Percentiles rank a stretch among this genome's conserved stretches.
Evolutionary conservation across 1,140 invertebrate species (phyloP).

Genomic region (Pseudomyrmex flavicornis): DNA sequence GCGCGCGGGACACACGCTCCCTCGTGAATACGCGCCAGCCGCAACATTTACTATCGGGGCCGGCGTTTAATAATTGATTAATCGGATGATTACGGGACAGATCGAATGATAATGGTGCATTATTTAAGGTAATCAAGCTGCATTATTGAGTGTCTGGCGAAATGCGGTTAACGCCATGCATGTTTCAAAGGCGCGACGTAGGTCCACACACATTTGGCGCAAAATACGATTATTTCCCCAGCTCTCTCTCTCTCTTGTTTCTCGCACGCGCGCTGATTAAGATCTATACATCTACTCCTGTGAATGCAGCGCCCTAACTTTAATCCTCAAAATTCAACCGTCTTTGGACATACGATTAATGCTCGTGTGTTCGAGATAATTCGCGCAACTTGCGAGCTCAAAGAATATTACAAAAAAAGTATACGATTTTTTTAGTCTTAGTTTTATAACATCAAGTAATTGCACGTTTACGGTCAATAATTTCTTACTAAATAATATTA

Average conservation of each 20-base stretch:
- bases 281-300: slow-evolving; percentile 14
- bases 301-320: neutral
- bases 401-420: neutral
- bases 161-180: slow-evolving; percentile 54
- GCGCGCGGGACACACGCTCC: slow-evolving; percentile 30
- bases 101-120: slow-evolving; percentile 73
- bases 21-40: slow-evolving; percentile 50
- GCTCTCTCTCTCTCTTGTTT: neutral
- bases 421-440: neutral
- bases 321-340: neutral
- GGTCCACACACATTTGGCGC: neutral
- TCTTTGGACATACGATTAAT: neutral
- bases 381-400: neutral
- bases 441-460: neutral
- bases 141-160: slow-evolving; percentile 68
- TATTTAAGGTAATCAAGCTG: slow-evolving; percentile 68
- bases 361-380: neutral
- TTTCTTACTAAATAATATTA: slow-evolving; percentile 7
- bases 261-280: slow-evolving; percentile 20
- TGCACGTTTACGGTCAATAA: neutral
- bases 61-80: slow-evolving; percentile 70
- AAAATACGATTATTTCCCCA: slow-evolving; percentile 6
- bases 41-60: slow-evolving; percentile 65
- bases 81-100: slow-evolving; percentile 69
- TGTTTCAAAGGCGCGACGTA: slow-evolving; percentile 45